Base-by-base conservation (phyloP, 2,797 vertebrate genomes). In the Cygnus olor region DNA sequence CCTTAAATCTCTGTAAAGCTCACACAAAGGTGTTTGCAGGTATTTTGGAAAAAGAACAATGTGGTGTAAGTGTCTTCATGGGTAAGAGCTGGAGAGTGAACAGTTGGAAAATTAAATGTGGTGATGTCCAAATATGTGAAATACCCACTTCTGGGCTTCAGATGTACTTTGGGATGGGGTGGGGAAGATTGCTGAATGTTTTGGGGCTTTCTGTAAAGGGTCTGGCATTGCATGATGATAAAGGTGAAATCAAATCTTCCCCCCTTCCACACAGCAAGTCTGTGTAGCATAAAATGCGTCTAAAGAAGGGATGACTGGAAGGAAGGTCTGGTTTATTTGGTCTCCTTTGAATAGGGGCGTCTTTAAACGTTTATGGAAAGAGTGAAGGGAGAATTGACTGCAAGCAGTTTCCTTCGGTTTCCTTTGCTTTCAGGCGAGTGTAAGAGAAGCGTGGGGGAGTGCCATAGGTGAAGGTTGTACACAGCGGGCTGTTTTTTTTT, bases 321-420 rank as follows among this genome's bases (percentile, higher is more conserved):
- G 89, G 87, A 71, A 81, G 70, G 63, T 90, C 93, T 94, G 80
- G 68, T 90, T 73, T 91, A 24, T 40, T 49, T 61, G 27, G 69
- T 65, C 14, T 28, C 30, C 61, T 92, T 80, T 68, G 44, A 76
- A n/a, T 1, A 32, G 60, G 56, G 36, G 9, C 20, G 11, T 76
- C 76, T 80, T 69, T 22, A 70, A 47, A 88, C 57, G 38, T 24
- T 86, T 68, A 14, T 30, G 42, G 63, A 32, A 89, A 61, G 30
- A 88, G 58, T 40, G 68, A 71, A 69, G 30, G 42, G 51, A 56
- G 21, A 36, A 69, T 47, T 85, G 45, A 58, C 65, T 85, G 83
- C 21, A 73, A 81, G 42, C 11, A 30, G 28, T 93, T 90, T 76
- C 47, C 71, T 85, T 71, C 8, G 24, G 32, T 94, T 92, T 76